phyloP scores from a whole-genome alignment of 2,797 vertebrate species.

The Pygocentrus nattereri region DNA sequence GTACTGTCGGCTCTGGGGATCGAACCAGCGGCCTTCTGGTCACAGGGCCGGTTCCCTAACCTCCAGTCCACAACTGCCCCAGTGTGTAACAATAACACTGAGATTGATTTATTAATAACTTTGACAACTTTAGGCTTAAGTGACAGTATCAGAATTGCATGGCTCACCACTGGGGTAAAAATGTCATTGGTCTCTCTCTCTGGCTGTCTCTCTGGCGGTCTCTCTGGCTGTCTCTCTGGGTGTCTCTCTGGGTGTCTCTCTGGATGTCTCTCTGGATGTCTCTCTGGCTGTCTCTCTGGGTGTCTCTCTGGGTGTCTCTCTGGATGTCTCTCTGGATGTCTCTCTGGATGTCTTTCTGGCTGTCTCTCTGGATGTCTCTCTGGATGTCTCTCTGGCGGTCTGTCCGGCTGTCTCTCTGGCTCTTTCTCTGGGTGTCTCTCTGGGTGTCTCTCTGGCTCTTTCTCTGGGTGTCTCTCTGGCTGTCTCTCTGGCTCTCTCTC shows the following conservation, averaged over 20 bases:
- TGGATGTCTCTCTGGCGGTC: neutral
- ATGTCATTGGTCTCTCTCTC: conserved; percentile 51
- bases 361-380: neutral
- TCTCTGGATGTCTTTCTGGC: neutral
- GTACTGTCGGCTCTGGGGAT: too few relatives aligned
- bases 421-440: conserved; percentile 5
- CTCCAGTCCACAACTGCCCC: too few relatives aligned
- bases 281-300: neutral
- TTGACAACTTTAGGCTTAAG: too few relatives aligned
- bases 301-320: neutral
- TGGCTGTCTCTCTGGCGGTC: too few relatives aligned
- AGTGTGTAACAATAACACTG: too few relatives aligned
- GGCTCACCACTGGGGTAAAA: conserved; percentile 21
- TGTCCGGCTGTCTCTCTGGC: neutral
- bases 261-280: too few relatives aligned
- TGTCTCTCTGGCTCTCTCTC: neutral
- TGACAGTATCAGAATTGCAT: neutral
- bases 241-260: too few relatives aligned
- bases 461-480: neutral
- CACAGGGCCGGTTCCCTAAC: too few relatives aligned
- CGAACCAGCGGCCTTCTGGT: too few relatives aligned
- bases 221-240: neutral
- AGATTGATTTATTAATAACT: too few relatives aligned
- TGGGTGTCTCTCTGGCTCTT: neutral
- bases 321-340: neutral